Conservation (phyloP, 1,140 invertebrate species). For the Steinernema khuongi region DNA sequence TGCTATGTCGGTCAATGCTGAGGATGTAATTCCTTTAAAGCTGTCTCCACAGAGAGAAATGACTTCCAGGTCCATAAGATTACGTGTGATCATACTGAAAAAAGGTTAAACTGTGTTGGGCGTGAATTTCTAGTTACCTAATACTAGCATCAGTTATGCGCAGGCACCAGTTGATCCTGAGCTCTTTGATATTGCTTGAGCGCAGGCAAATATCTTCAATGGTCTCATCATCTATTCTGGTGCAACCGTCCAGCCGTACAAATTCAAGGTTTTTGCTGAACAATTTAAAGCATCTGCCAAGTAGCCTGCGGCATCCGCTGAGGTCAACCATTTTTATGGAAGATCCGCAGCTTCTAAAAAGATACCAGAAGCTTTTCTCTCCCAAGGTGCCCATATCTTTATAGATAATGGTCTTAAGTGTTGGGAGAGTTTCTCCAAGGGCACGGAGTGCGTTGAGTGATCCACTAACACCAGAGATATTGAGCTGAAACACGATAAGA, state of each 20-base stretch:
- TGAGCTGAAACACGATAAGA: slow-evolving; percentile 38
- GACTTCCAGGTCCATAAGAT: slow-evolving; percentile 44
- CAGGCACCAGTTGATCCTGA: slow-evolving; percentile 49
- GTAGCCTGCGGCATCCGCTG: slow-evolving; percentile 45
- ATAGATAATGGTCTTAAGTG: slow-evolving; percentile 39
- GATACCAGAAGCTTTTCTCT: slow-evolving; percentile 54
- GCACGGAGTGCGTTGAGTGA: slow-evolving; percentile 34
- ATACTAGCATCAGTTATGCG: slow-evolving; percentile 41
- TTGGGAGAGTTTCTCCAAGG: slow-evolving; percentile 38
- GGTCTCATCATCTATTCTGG: slow-evolving; percentile 43
- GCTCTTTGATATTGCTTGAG: slow-evolving; percentile 39
- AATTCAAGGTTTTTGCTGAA: slow-evolving; percentile 51
- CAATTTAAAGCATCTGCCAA: slow-evolving; percentile 52
- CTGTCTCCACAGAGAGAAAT: slow-evolving; percentile 46
- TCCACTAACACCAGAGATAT: slow-evolving; percentile 44
- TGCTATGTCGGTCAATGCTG: slow-evolving; percentile 34
- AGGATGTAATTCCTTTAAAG: slow-evolving; percentile 38
- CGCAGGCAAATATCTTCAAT: slow-evolving; percentile 54
- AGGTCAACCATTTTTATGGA: slow-evolving; percentile 45
- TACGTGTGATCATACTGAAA: slow-evolving; percentile 51
- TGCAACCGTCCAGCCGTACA: slow-evolving; percentile 52
- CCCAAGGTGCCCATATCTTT: slow-evolving; percentile 46
- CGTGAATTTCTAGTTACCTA: slow-evolving; percentile 32
- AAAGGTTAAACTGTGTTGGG: too few relatives aligned
- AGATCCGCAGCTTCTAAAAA: slow-evolving; percentile 46